Base-by-base conservation (phyloP, 2,797 vertebrate genomes). In the Anas bernieri region DNA sequence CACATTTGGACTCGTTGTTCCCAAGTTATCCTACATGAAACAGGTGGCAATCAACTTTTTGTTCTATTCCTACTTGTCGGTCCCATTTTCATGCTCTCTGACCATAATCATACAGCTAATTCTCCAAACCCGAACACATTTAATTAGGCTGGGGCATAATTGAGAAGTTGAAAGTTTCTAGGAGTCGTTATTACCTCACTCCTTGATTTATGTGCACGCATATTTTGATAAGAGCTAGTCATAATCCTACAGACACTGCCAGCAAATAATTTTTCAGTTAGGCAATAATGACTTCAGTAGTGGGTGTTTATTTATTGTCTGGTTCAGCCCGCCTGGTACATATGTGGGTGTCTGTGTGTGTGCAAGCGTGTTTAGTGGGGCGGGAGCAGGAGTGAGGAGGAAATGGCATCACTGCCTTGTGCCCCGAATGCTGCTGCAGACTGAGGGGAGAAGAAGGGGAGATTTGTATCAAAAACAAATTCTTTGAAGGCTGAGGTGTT, bases 281-380 rank as follows among this genome's bases (percentile, higher is more conserved):
- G 96, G 96, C 95, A 97, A 97, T 95, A 96, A 96, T 96, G 96
- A 97, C 95, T 97, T 95, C 94, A 97, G 96, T 94, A 59, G 95
- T 97, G 96, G 94, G 95, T 97, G 96, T 96, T 96, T 96, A 94
- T 96, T 97, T 97, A 97, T 97, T 96, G 92, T 97, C 96, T 97
- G 96, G 96, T 95, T 96, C 94, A 95, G 95, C 90, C 94, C 86
- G 94, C 94, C 95, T 94, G 91, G 91, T 93, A 96, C 94, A 88
- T 86, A 95, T 56, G 95, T 94, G 94, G 96, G 91, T 86, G 91
- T 95, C 95, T 93, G 81, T 96, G 94, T 96, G 92, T 91, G 94
- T 93, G 91, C 80, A 69, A 95, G 80, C 0, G 33, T 91, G 91
- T 95, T 88, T 18, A 15, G 85, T n/a, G 92, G 92, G 91, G 72